Evolutionary conservation across 2,888 invertebrate genomes (phyloP).

Genomic region (Macaria liturata): DNA sequence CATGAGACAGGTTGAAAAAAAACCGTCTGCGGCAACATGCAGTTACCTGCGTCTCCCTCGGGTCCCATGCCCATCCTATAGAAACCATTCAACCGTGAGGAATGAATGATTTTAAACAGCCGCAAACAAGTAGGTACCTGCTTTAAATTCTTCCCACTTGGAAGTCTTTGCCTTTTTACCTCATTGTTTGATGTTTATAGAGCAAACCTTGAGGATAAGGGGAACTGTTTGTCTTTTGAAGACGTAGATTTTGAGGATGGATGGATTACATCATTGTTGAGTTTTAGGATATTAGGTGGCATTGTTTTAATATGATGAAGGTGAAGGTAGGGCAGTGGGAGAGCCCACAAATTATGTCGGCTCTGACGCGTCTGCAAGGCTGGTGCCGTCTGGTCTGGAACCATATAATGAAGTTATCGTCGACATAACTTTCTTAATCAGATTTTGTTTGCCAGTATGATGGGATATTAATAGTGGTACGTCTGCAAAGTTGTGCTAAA

Average conservation of each 20-base stretch:
- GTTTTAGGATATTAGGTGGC: slow-evolving; percentile 5
- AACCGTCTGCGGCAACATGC: slow-evolving; percentile 47
- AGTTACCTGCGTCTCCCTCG: slow-evolving; percentile 62
- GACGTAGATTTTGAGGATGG: slow-evolving; percentile 10
- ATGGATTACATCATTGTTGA: neutral
- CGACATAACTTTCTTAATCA: slow-evolving; percentile 11
- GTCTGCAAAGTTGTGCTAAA: neutral
- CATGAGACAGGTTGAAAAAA: slow-evolving; percentile 53
- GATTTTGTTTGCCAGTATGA: neutral
- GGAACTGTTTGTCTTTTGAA: slow-evolving; percentile 23
- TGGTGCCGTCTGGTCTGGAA: slow-evolving; percentile 24
- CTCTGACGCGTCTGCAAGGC: slow-evolving; percentile 28
- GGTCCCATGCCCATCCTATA: slow-evolving; percentile 57
- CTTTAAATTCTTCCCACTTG: slow-evolving; percentile 56
- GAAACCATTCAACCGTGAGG: slow-evolving; percentile 66
- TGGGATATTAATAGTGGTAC: neutral
- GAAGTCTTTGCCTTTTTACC: slow-evolving; percentile 39
- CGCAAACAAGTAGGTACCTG: slow-evolving; percentile 60
- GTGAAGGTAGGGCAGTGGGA: slow-evolving; percentile 31
- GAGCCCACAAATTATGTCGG: slow-evolving; percentile 25
- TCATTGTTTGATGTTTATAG: slow-evolving; percentile 36
- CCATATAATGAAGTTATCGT: slow-evolving; percentile 13
- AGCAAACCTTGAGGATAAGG: slow-evolving; percentile 25
- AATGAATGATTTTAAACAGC: slow-evolving; percentile 71
- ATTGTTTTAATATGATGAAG: slow-evolving; percentile 14